Percentiles rank a stretch among this genome's conserved stretches.
These are phyloP conservation scores for Poecilia gillii DNA, from an alignment of 2,797 vertebrate species.

Conservation along the genomic window DNA sequence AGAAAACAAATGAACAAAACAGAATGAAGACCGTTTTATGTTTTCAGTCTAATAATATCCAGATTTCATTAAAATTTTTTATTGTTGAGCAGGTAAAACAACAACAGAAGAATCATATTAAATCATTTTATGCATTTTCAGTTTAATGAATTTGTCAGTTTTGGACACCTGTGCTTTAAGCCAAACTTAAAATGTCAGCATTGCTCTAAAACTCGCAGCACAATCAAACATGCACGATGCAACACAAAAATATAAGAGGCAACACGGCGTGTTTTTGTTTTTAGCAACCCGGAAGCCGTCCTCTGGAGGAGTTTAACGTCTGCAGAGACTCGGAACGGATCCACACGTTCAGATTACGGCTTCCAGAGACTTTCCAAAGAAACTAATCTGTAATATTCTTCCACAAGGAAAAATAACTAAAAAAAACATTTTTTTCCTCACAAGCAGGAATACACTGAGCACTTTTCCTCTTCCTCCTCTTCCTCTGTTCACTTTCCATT, in stretches of 20 bases:
- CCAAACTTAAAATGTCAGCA: conserved; percentile 20
- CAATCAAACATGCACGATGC: conserved; percentile 41
- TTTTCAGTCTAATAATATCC: no score
- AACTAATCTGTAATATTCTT: conserved; percentile 52
- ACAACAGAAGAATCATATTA: no score
- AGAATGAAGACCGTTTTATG: no score
- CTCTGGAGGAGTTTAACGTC: conserved; percentile 44
- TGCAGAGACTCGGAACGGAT: conserved; percentile 39
- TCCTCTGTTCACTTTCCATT: conserved; percentile 21
- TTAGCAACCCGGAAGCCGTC: conserved; percentile 35
- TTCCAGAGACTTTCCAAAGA: conserved; percentile 50
- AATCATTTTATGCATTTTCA: no score
- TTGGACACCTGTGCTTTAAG: not conserved
- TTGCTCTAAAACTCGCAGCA: conserved; percentile 28
- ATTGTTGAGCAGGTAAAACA: no score
- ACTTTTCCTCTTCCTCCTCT: not conserved
- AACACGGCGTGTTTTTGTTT: conserved; percentile 33
- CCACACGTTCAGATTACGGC: conserved; percentile 51
- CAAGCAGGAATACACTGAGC: not conserved
- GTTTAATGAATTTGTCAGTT: no score
- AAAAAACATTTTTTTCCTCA: conserved; percentile 1
- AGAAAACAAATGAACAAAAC: no score
- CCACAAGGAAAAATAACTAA: conserved; percentile 21
- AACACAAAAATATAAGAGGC: conserved; percentile 29
- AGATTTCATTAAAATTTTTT: no score